These are phyloP conservation scores for Sycobia sp. DNA, from an alignment of 1,140 invertebrate species.

Conservation along the genomic window DNA sequence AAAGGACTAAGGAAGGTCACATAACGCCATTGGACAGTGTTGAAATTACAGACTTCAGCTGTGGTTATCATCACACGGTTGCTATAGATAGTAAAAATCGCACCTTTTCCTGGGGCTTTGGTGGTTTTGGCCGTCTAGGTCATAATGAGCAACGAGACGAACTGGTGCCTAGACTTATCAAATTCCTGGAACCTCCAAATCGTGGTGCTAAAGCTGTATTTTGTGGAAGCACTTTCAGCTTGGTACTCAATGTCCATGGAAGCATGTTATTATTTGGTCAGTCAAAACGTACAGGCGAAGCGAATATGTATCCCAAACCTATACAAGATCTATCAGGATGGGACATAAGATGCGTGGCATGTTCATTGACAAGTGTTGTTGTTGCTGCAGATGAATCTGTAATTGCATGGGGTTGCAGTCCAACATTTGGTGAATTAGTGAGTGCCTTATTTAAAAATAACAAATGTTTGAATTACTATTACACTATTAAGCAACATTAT, in stretches of 20 bases:
- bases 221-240: constrained; percentile 85
- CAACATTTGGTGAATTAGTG: constrained; percentile 90
- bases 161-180: constrained; percentile 85
- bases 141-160: constrained; percentile 92
- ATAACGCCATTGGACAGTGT: constrained; percentile 82
- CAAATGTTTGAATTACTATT: neutral
- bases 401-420: constrained; percentile 89
- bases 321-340: constrained; percentile 90
- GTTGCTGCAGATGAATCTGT: constrained; percentile 88
- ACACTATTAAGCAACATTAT: neutral
- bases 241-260: constrained; percentile 83
- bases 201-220: constrained; percentile 79
- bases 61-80: constrained; percentile 89
- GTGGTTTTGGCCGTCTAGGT: constrained; percentile 89
- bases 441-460: constrained; percentile 44
- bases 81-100: constrained; percentile 86
- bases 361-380: constrained; percentile 81
- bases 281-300: constrained; percentile 89
- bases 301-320: constrained; percentile 96
- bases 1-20: constrained; percentile 87
- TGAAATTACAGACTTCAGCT: constrained; percentile 86
- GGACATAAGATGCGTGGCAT: constrained; percentile 83
- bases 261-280: constrained; percentile 85
- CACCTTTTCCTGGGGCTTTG: constrained; percentile 93
- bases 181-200: constrained; percentile 83